These are phyloP conservation scores for Alethe castanea DNA, from an alignment of 2,113 vertebrate species.

Conservation along the genomic window DNA sequence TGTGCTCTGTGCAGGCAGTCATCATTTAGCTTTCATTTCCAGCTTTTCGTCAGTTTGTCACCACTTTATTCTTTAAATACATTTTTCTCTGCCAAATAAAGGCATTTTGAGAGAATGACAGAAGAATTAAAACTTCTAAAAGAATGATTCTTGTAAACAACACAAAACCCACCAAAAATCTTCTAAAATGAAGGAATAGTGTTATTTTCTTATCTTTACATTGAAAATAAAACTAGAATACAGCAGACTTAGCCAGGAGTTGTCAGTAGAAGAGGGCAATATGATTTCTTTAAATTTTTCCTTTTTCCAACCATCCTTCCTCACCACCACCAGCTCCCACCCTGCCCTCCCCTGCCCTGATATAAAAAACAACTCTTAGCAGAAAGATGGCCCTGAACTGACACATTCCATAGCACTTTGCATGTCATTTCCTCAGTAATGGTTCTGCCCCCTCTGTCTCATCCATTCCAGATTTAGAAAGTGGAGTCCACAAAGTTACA, in stretches of 20 bases:
- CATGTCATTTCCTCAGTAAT: background rate
- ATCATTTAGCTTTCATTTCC: slow-evolving; percentile 1
- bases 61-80: slow-evolving; percentile 12
- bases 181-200: background rate
- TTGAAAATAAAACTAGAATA: background rate
- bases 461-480: background rate
- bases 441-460: background rate
- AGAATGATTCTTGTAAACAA: background rate
- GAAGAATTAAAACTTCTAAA: background rate
- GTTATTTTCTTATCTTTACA: background rate
- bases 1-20: background rate
- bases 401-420: background rate
- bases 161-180: background rate
- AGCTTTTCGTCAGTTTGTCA: slow-evolving; percentile 26
- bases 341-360: background rate
- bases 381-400: background rate
- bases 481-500: background rate
- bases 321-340: background rate
- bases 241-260: background rate
- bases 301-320: background rate
- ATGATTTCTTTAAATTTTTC: background rate
- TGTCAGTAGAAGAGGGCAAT: background rate
- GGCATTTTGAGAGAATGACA: background rate
- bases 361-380: background rate
- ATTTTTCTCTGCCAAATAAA: slow-evolving; percentile 4